Percentiles rank a stretch among this genome's conserved stretches.
These are phyloP conservation scores for Salvelinus namaycush DNA, from an alignment of 2,113 vertebrate species.

Conservation along the genomic window DNA sequence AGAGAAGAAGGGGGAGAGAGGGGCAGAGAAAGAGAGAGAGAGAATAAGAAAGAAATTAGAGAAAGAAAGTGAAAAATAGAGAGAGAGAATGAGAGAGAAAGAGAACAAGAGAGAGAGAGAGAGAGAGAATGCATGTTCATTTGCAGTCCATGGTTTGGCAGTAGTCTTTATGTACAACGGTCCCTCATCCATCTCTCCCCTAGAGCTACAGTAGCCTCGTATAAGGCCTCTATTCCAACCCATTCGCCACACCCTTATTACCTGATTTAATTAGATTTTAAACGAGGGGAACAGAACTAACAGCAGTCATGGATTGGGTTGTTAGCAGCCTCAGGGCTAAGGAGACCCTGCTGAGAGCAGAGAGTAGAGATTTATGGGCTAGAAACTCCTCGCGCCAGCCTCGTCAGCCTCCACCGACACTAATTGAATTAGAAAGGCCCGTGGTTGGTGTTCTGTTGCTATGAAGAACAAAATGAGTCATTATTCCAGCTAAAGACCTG, in stretches of 20 bases:
- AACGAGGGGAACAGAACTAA: slow-evolving; percentile 28
- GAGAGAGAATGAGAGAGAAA: slow-evolving; percentile 12
- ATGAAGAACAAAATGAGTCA: slow-evolving; percentile 45
- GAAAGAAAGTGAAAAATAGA: slow-evolving; percentile 2
- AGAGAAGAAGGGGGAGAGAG: slow-evolving; percentile 3
- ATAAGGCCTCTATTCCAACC: slow-evolving; percentile 13
- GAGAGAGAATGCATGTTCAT: slow-evolving; percentile 45
- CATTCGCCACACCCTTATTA: slow-evolving; percentile 46
- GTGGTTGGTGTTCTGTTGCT: slow-evolving; percentile 48
- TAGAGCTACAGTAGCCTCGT: slow-evolving; percentile 45
- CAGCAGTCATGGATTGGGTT: slow-evolving; percentile 24
- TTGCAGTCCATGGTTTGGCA: slow-evolving; percentile 57
- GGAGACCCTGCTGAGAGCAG: slow-evolving; percentile 19
- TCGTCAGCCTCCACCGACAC: not conserved
- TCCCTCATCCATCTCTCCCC: slow-evolving; percentile 36
- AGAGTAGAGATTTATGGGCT: slow-evolving; percentile 36
- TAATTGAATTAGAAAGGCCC: slow-evolving; percentile 45
- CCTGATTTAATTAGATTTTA: slow-evolving; percentile 44
- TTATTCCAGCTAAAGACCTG: slow-evolving; percentile 46
- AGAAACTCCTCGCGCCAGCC: slow-evolving; percentile 25
- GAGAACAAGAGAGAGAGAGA: not conserved
- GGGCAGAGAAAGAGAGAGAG: not conserved
- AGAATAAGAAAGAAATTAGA: not conserved
- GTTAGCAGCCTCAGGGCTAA: slow-evolving; percentile 21
- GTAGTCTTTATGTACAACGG: slow-evolving; percentile 36